A percentile compares a stretch with the other conserved stretches of the same genome.
Conservation (phyloP, 2,113 vertebrate species). For the Syngnathus scovelli region DNA sequence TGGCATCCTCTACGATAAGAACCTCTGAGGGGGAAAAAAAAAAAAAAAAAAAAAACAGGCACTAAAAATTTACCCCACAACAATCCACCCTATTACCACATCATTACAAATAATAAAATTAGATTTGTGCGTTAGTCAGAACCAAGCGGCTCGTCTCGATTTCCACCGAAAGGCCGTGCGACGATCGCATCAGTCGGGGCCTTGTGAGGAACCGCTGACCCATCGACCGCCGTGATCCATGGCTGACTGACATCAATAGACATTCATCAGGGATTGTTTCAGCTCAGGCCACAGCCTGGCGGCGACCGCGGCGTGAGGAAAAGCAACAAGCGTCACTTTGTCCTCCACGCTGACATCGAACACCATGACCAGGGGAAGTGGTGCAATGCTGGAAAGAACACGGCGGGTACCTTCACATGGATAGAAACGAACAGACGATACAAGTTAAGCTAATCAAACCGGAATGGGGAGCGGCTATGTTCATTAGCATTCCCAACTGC, state of each 20-base stretch:
- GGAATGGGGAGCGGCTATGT: neutral
- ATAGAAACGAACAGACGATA: neutral
- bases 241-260: slow-evolving; percentile 63
- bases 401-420: slow-evolving; percentile 1
- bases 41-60: too few relatives aligned
- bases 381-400: slow-evolving; percentile 30
- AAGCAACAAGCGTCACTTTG: slow-evolving; percentile 51
- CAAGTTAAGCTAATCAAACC: neutral
- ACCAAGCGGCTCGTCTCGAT: slow-evolving; percentile 11
- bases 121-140: slow-evolving; percentile 7
- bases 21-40: neutral
- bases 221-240: slow-evolving; percentile 60
- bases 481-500: slow-evolving; percentile 39
- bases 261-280: slow-evolving; percentile 57
- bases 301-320: slow-evolving; percentile 30
- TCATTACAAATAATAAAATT: slow-evolving; percentile 37
- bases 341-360: slow-evolving; percentile 56
- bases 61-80: slow-evolving; percentile 25
- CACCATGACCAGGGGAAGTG: slow-evolving; percentile 23
- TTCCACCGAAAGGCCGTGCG: slow-evolving; percentile 32
- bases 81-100: slow-evolving; percentile 31
- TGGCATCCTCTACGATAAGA: slow-evolving; percentile 3
- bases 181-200: slow-evolving; percentile 39
- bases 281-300: slow-evolving; percentile 46
- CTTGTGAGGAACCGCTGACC: slow-evolving; percentile 55